These are phyloP conservation scores for Rhizomys pruinosus DNA, from an alignment of 2,113 vertebrate genomes.

Conservation along the genomic window DNA sequence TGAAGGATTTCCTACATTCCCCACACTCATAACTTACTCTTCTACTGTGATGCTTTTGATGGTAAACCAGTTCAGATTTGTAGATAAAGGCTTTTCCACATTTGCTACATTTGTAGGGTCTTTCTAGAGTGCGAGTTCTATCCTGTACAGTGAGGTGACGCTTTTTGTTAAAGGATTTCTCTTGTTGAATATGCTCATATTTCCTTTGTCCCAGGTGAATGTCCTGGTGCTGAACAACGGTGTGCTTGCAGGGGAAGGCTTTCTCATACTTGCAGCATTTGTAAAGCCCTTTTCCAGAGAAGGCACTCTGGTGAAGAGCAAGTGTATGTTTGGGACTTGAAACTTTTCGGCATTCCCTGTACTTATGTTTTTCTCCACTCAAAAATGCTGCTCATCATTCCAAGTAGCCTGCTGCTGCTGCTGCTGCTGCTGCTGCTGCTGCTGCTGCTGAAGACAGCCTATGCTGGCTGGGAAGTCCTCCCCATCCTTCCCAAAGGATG, in stretches of 20 bases:
- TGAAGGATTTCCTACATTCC: constrained; percentile 65
- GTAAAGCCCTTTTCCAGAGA: neutral
- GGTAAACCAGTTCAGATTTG: constrained; percentile 44
- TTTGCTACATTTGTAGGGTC: neutral
- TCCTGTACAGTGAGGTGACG: neutral
- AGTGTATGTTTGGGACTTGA: neutral
- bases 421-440: no score
- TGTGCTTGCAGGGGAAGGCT: neutral
- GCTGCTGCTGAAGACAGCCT: neutral
- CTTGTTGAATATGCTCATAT: neutral
- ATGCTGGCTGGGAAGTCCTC: neutral
- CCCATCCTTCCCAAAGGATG: neutral
- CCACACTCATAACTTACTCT: constrained; percentile 2
- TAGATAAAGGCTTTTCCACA: constrained; percentile 58
- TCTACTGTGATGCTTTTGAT: constrained; percentile 35
- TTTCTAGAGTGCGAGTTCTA: neutral
- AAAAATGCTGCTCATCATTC: neutral
- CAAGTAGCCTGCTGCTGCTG: no score
- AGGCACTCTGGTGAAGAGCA: neutral
- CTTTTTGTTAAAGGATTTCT: neutral
- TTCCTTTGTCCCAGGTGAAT: neutral
- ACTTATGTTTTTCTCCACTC: neutral
- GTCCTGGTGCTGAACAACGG: neutral
- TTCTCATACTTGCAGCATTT: neutral
- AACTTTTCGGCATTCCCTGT: neutral